phyloP scores from a whole-genome alignment of 2,113 vertebrate species.

The Melanostigma gelatinosum region DNA sequence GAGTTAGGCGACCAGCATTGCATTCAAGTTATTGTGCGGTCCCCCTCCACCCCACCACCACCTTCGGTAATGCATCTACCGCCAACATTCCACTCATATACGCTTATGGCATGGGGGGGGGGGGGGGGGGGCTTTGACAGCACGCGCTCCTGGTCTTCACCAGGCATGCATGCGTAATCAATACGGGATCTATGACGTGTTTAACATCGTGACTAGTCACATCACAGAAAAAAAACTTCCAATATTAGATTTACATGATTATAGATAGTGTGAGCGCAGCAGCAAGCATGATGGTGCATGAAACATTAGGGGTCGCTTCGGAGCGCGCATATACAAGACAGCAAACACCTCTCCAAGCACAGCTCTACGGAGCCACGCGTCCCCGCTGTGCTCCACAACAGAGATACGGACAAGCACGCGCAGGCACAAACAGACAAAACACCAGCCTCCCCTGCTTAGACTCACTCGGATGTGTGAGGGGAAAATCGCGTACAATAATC shows the following conservation, averaged over 20 bases:
- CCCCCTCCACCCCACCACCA: too few relatives aligned
- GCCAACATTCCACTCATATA: not conserved
- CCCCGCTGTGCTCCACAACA: not conserved
- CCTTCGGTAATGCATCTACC: not conserved
- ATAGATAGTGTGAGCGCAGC: not conserved
- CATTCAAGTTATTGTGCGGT: not conserved
- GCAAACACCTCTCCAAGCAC: not conserved
- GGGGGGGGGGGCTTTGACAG: constrained; percentile 40
- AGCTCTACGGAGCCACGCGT: constrained; percentile 10
- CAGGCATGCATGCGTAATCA: constrained; percentile 4
- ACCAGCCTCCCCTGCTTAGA: not conserved
- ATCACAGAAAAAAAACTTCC: not conserved
- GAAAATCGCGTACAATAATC: constrained; percentile 26
- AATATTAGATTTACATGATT: not conserved
- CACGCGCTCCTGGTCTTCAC: constrained; percentile 22
- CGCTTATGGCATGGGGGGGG: not conserved
- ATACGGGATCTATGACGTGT: constrained; percentile 26
- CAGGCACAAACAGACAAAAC: not conserved
- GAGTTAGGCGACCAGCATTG: not conserved
- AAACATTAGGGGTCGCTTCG: not conserved
- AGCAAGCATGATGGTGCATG: not conserved
- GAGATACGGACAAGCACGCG: not conserved
- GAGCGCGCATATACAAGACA: not conserved
- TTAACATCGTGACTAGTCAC: not conserved
- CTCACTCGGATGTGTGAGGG: constrained; percentile 54